Base-by-base conservation (phyloP, 2,888 invertebrate species). In the Bombylius major region DNA sequence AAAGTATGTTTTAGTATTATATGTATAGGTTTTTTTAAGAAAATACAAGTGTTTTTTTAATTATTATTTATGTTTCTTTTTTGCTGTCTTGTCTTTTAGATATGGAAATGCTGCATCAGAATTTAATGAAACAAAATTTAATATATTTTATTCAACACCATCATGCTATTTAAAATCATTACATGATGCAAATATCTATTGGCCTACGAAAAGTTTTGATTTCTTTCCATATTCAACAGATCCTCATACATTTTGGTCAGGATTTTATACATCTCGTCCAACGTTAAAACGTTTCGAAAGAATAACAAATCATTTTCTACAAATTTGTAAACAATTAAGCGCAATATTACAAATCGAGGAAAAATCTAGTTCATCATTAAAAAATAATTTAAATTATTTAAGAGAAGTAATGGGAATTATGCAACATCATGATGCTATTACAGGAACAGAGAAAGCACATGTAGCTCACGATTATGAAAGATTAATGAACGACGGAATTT, bases 151-250 rank as follows among this genome's bases (percentile, higher is more conserved):
- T 67, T 92, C 92, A 0, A 91, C 91, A 0, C 92, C 92, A 0
- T 84, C 87, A 0, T 92, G 92, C 65, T 92, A 92, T 66, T 65
- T 91, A 56, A 86, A 90, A 67, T 82, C 90, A 0, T 76, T 93
- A 0, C 81, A 87, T 61, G 83, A 88, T 56, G 78, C 82, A 1
- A 79, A 82, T 12, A 74, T 82, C 9, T 79, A 81, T 0, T 83
- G 88, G 76, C 78, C 85, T 0, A 78, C 78, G 0, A 94, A 93
- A 70, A 75, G 76, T 1, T 91, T 93, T 63, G 95, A 95, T 67
- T 94, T 93, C 77, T 92, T 95, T 71, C 95, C 95, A 0, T 95
- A 91, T 72, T 89, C 93, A 1, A 87, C 87, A 54, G 87, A 88
- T 67, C 80, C 84, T 0, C 86, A 92, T 65, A 79, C 89, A 0